Evolutionary conservation across 2,888 invertebrate species (phyloP), one percentile per base, ranked within the genome.

Genomic region (Meta bourneti): DNA sequence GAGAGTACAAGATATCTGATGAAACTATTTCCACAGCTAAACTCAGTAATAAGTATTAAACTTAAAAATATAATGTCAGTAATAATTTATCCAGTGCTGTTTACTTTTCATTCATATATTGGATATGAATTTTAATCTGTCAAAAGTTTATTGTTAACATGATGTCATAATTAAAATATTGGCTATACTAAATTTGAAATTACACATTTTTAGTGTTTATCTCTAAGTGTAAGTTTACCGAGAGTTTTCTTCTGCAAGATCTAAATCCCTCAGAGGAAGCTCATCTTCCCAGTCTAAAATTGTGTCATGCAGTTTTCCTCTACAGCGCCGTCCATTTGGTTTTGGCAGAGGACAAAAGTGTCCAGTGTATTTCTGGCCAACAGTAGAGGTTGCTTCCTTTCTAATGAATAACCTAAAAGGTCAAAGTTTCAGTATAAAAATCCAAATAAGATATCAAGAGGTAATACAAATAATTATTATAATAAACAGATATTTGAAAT

Each of bases 231-330:
- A 4, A 34, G 91, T 92, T 91, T 95, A 98, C 98, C 97, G 97
- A 80, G 98, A 97, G 95, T 98, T 97, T 95, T 97, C 96, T 93
- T 98, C 97, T 0, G 98, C 97, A 95, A 97, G 96, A 85, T 97
- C 96, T 51, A 98, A 95, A 95, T 98, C 98, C 94, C 96, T 96
- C 93, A 97, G 97, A 0, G 99, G 99, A 93, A 99, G 95, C 95
- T 97, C 97, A 94, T 98, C 97, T 94, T 99, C 99, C 99, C 99
- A 99, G 95, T 99, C 99, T 72, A 99, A 96, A 91, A 99, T 97
- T 16, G 97, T 98, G 95, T 99, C 99, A 93, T 97, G 94, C 86
- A 99, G 95, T 93, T 97, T 96, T 0, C 99, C 99, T 79, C 99
- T 96, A 94, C 98, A 98, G n/a, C 96, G 95, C n/a, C 98, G 96